Evolutionary conservation across 2,797 vertebrate genomes (phyloP).

Genomic region (Mormyrops boulengeri): DNA sequence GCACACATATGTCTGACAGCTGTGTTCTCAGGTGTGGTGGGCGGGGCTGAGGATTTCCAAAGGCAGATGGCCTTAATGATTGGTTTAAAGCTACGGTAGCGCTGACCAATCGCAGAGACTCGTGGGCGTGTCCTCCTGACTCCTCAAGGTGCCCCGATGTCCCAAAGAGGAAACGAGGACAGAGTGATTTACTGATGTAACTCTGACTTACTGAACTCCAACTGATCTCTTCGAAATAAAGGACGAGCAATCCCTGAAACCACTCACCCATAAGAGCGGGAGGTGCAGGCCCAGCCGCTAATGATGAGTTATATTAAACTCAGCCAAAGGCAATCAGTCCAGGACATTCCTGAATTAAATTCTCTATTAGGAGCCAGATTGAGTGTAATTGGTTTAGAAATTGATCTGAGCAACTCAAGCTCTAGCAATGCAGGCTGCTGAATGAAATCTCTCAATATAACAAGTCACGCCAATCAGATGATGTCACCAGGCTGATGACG

Average conservation of each 20-base stretch:
- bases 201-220: slow-evolving; percentile 1
- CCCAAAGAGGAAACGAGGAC: not conserved
- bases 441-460: slow-evolving; percentile 3
- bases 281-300: not conserved
- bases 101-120: not conserved
- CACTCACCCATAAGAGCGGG: not conserved
- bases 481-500: slow-evolving; percentile 7
- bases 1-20: not conserved
- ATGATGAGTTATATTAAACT: not conserved
- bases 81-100: not conserved
- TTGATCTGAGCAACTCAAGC: slow-evolving; percentile 11
- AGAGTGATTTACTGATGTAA: slow-evolving; percentile 6
- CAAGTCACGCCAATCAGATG: not conserved
- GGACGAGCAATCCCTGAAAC: slow-evolving; percentile 1
- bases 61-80: not conserved
- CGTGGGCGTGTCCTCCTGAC: not conserved
- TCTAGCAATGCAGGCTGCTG: not conserved
- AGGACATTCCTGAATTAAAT: slow-evolving; percentile 18
- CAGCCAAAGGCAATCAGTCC: slow-evolving; percentile 12
- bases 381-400: not conserved
- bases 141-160: not conserved
- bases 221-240: slow-evolving; percentile 9
- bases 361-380: slow-evolving; percentile 10
- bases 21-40: not conserved
- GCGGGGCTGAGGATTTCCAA: not conserved